phyloP scores from a whole-genome alignment of 1,140 invertebrate species.

The Melipona quadrifasciata region DNA sequence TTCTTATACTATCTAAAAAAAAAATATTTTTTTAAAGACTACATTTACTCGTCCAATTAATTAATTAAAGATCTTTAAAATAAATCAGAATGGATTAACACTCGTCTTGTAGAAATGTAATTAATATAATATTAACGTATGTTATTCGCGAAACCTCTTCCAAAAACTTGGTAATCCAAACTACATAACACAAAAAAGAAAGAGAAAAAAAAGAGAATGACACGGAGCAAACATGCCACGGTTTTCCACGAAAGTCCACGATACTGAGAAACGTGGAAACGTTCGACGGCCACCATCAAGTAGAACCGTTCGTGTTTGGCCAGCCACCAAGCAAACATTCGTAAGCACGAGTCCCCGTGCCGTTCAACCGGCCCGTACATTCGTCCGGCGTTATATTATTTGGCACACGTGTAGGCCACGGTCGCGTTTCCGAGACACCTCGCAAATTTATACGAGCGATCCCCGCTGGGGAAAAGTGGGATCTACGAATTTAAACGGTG shows the following conservation, averaged over 20 bases:
- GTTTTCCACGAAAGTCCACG: background rate
- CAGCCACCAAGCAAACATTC: background rate
- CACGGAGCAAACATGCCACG: background rate
- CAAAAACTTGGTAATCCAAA: background rate
- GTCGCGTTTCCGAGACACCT: background rate
- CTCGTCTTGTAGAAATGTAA: no score
- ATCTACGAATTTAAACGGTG: conserved; percentile 53
- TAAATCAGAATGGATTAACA: no score
- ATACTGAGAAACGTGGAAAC: background rate
- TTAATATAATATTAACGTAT: no score
- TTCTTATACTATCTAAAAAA: no score
- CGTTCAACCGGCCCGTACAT: background rate
- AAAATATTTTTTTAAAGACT: no score
- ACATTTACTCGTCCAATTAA: no score
- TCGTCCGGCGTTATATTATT: conserved; percentile 9
- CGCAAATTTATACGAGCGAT: conserved; percentile 21
- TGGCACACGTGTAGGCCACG: conserved; percentile 36
- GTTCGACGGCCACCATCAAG: background rate
- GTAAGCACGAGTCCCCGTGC: background rate
- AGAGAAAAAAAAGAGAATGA: background rate
- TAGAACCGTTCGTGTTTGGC: background rate
- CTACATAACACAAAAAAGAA: background rate
- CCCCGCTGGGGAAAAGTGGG: conserved; percentile 24
- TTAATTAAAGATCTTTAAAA: no score
- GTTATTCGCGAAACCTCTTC: background rate